These are phyloP conservation scores for Corythornis leucogaster DNA, from an alignment of 2,797 vertebrate genomes.

Conservation along the genomic window DNA sequence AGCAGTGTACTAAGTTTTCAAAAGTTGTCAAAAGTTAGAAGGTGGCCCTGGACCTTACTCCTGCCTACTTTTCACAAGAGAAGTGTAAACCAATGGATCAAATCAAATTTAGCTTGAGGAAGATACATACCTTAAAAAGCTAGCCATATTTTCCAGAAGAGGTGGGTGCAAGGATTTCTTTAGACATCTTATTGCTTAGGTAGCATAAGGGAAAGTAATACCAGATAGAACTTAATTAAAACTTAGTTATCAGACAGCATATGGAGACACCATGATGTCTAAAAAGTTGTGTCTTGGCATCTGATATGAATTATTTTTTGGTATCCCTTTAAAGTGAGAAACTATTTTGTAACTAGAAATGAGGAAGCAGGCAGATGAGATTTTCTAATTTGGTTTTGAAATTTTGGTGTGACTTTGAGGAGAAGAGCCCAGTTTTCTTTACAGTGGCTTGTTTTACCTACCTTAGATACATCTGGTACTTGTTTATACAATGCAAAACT, in stretches of 20 bases:
- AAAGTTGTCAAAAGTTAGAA: background rate
- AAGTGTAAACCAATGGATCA: background rate
- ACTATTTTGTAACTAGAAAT: background rate
- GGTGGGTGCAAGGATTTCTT: background rate
- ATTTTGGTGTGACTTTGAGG: background rate
- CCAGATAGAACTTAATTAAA: background rate
- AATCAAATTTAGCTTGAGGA: background rate
- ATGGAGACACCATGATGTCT: background rate
- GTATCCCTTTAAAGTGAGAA: background rate
- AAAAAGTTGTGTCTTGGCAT: background rate
- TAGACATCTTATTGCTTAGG: background rate
- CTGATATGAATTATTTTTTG: background rate
- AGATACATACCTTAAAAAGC: background rate
- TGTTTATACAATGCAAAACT: slow-evolving; percentile 30
- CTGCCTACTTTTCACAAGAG: background rate
- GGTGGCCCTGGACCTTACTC: background rate
- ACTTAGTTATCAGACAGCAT: background rate
- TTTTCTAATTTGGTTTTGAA: background rate
- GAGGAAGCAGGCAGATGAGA: background rate
- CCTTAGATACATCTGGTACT: slow-evolving; percentile 41
- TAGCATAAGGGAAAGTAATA: background rate
- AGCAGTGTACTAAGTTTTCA: background rate
- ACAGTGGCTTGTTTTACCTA: background rate
- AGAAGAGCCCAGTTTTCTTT: background rate
- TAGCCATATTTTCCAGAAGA: background rate